Evolutionary conservation across 2,888 invertebrate genomes (phyloP).

Genomic region (Eilema caniola): DNA sequence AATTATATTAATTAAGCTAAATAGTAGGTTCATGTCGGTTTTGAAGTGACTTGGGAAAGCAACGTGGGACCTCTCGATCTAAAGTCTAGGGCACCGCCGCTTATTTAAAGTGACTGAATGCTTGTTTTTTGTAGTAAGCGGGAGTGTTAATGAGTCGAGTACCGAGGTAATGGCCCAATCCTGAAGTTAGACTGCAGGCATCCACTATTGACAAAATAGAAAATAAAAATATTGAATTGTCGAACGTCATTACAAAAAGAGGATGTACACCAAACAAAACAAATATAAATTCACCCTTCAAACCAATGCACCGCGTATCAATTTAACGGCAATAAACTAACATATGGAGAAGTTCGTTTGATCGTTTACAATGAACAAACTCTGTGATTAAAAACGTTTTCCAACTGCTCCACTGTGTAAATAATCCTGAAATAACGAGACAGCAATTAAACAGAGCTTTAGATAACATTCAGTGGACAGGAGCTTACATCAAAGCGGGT

Average conservation of each 20-base stretch:
- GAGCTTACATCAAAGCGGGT: slow-evolving; percentile 76
- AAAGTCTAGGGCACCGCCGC: too few species aligned
- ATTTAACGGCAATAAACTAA: slow-evolving; percentile 74
- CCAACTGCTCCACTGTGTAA: slow-evolving; percentile 64
- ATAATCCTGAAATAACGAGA: slow-evolving; percentile 86
- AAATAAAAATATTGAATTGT: not conserved
- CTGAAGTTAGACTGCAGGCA: too few species aligned
- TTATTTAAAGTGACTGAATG: too few species aligned
- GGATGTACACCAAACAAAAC: not conserved
- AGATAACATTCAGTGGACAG: slow-evolving; percentile 71
- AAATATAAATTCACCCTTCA: not conserved
- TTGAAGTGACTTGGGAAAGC: too few species aligned
- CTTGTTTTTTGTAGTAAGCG: too few species aligned
- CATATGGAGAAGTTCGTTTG: slow-evolving; percentile 69
- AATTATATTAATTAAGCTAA: too few species aligned
- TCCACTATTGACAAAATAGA: not conserved
- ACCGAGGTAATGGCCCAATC: too few species aligned
- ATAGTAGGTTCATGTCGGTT: too few species aligned
- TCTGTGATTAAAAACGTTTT: slow-evolving; percentile 71
- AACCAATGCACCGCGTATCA: slow-evolving; percentile 52
- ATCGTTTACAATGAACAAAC: slow-evolving; percentile 61
- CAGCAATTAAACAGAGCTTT: slow-evolving; percentile 84
- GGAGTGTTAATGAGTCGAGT: too few species aligned
- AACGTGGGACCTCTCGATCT: too few species aligned
- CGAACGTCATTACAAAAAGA: not conserved